Base-by-base conservation (phyloP, 2,113 vertebrate species). In the Anas platyrhynchos region DNA sequence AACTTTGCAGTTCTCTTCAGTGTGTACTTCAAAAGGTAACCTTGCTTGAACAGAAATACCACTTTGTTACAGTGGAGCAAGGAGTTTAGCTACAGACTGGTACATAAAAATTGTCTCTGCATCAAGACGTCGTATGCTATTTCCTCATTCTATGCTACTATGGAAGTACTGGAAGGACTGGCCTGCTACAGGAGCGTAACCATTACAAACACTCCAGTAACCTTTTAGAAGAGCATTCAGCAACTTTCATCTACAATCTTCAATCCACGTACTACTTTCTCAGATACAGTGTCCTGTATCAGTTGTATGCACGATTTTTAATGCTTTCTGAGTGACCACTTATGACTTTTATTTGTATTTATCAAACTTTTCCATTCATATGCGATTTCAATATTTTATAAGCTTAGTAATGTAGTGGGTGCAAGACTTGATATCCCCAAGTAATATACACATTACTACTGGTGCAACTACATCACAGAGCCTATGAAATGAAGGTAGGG, bases 161-260 rank as follows among this genome's bases (percentile, higher is more conserved):
- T n/a, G 32, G 32, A 59, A 59, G 32, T 59, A n/a, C 58, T n/a
- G 58, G 31, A n/a, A 31, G 11, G 32, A 32, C 38, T 43, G 56
- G 38, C 69, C 56, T 62, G 61, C 66, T 79, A 1, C 31, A n/a
- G 46, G 79, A 9, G 1, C 4, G 20, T 26, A 52, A 61, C 56
- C 71, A 36, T 58, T 63, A 23, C 25, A 58, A 14, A 62, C 52
- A 54, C 26, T 5, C 4, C 20, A 55, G 27, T 59, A 67, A 91
- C 86, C 67, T 92, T 95, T 82, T 46, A 63, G 48, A 92, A 82
- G 6, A 83, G 38, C 59, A 34, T 52, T 94, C 48, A n/a, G 25
- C 27, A 91, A 68, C 54, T 48, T 48, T 48, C 18, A 48, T 68
- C 83, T 9, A 50, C 15, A 55, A 29, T 29, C 27, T 88, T 80